Conservation (phyloP, 2,888 invertebrate species). For the Bugula neritina region DNA sequence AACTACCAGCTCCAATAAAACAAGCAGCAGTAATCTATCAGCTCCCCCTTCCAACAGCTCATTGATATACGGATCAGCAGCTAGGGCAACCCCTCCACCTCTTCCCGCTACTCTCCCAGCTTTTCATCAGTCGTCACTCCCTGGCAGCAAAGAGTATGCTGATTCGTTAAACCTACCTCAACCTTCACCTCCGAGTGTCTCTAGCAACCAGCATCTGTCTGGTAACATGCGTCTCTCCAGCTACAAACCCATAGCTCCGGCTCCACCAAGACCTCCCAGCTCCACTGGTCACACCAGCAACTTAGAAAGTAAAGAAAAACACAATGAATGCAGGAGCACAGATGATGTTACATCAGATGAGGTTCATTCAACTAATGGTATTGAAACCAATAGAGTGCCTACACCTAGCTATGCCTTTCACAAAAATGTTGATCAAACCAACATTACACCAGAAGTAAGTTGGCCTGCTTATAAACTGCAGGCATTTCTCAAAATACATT, state of each 20-base stretch:
- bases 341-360: too few relatives aligned
- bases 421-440: constrained; percentile 11
- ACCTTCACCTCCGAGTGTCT: not conserved
- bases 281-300: too few relatives aligned
- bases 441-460: constrained; percentile 20
- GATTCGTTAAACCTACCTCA: not conserved
- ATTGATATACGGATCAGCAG: not conserved
- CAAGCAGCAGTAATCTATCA: not conserved
- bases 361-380: too few relatives aligned
- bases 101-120: not conserved
- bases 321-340: too few relatives aligned
- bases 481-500: too few relatives aligned
- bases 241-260: constrained; percentile 21
- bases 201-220: not conserved
- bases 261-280: not conserved
- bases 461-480: too few relatives aligned
- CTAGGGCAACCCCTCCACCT: too few relatives aligned
- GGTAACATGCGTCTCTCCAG: not conserved
- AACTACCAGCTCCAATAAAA: too few relatives aligned
- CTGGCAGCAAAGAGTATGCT: not conserved
- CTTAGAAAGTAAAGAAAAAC: too few relatives aligned
- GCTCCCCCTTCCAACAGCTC: constrained; percentile 22
- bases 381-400: too few relatives aligned
- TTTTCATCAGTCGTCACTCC: too few relatives aligned
- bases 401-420: too few relatives aligned